Evolutionary conservation across 2,888 invertebrate species (phyloP).

Genomic region (Aphodius granarius): DNA sequence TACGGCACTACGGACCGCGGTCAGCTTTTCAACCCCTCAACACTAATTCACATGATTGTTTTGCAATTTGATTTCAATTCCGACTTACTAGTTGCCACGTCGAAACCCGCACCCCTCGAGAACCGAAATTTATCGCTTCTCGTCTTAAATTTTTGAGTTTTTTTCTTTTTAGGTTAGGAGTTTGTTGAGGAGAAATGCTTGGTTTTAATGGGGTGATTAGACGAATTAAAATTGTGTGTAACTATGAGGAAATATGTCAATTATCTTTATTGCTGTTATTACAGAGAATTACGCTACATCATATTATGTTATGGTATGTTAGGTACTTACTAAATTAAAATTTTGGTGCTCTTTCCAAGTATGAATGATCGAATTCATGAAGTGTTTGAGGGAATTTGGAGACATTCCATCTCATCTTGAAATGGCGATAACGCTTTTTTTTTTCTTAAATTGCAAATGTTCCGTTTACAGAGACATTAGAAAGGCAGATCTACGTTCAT

Average conservation of each 20-base stretch:
- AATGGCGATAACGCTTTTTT: neutral
- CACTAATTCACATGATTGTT: conserved; percentile 22
- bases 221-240: neutral
- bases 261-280: neutral
- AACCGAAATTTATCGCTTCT: neutral
- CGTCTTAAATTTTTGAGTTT: neutral
- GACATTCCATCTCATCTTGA: neutral
- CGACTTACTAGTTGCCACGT: neutral
- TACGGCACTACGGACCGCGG: conserved; percentile 12
- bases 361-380: too few relatives aligned
- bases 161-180: too few relatives aligned
- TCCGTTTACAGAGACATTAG: conserved; percentile 1
- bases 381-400: too few relatives aligned
- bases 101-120: neutral
- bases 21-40: conserved; percentile 19
- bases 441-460: neutral
- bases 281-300: neutral
- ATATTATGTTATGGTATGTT: too few relatives aligned
- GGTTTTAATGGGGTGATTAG: neutral
- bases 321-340: too few relatives aligned
- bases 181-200: neutral
- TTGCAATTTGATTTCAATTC: neutral
- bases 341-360: too few relatives aligned
- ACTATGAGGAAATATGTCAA: neutral
- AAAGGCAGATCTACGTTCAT: conserved; percentile 6